These are phyloP conservation scores for Carcharodon carcharias DNA, from an alignment of 2,797 vertebrate species.

Conservation along the genomic window DNA sequence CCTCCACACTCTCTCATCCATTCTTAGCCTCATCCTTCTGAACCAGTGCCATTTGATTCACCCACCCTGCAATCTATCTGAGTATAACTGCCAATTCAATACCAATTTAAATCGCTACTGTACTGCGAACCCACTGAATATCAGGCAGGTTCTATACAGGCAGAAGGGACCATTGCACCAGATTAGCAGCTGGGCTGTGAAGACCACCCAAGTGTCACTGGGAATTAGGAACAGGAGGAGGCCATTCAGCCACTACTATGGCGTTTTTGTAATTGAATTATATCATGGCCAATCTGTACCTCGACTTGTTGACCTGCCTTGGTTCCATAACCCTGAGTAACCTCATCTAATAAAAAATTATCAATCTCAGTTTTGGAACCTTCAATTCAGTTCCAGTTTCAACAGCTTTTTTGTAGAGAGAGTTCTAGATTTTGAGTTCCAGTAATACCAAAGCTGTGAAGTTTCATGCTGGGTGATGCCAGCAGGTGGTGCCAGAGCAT, in stretches of 20 bases:
- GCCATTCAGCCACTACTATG: background rate
- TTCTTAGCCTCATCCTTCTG: background rate
- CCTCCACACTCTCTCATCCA: background rate
- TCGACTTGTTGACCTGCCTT: background rate
- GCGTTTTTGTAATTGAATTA: background rate
- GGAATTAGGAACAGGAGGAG: background rate
- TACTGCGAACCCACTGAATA: background rate
- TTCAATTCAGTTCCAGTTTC: background rate
- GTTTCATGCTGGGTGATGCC: no score
- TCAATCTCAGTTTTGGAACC: background rate
- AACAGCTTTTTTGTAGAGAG: background rate
- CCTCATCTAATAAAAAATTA: background rate
- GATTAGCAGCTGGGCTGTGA: background rate
- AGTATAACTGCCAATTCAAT: background rate
- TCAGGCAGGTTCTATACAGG: no score
- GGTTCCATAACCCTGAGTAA: background rate
- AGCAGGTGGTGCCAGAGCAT: no score
- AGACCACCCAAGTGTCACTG: background rate
- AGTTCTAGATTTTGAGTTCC: background rate
- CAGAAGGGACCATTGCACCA: background rate
- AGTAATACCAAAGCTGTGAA: background rate
- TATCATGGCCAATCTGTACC: background rate
- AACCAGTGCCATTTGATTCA: no score
- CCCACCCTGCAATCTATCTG: background rate
- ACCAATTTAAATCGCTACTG: background rate